Base-by-base conservation (phyloP, 2,113 vertebrate genomes). In the Oenanthe melanoleuca region DNA sequence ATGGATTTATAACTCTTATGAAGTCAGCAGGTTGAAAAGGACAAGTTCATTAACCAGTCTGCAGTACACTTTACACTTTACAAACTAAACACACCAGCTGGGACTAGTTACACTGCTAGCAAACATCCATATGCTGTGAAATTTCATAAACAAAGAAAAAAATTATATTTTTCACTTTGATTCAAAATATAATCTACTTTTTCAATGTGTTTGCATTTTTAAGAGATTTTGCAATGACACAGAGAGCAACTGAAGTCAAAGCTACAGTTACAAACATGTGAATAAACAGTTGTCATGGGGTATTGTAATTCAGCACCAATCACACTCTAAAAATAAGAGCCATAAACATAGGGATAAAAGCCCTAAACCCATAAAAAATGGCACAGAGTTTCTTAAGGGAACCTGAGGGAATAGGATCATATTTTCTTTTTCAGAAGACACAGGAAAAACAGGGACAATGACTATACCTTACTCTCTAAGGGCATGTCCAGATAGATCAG, bases 141-240 rank as follows among this genome's bases (percentile, higher is more conserved):
- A 92, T 61, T 71, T 89, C 73, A 91, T 82, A 95, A 96, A 70
- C 57, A 96, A 94, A 56, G 22, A 94, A 89, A 94, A 95, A 47
- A 11, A 22, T 45, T 45, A 21, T 45, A 45, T 75, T 92, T 84
- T 80, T 12, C 79, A 50, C 42, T 84, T 87, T 65, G n/a, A 24
- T 71, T 82, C 50, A 87, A 91, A 95, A 92, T 59, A 31, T 56
- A 94, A 64, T 88, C n/a, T 90, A 64, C n/a, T 82, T 88, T 94
- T 80, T 21, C 66, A 90, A 28, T 11, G 22, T 73, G n/a, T 71
- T 78, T 74, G 11, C 21, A 26, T 74, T 92, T 83, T 86, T 69
- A 84, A 79, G 40, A 95, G 49, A 80, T 40, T 52, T 57, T 85
- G 55, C 74, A 97, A 80, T 78, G 72, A 96, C 33, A 81, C 45